These are phyloP conservation scores for Noctilio leporinus DNA, from an alignment of 2,113 vertebrate genomes.

Conservation along the genomic window DNA sequence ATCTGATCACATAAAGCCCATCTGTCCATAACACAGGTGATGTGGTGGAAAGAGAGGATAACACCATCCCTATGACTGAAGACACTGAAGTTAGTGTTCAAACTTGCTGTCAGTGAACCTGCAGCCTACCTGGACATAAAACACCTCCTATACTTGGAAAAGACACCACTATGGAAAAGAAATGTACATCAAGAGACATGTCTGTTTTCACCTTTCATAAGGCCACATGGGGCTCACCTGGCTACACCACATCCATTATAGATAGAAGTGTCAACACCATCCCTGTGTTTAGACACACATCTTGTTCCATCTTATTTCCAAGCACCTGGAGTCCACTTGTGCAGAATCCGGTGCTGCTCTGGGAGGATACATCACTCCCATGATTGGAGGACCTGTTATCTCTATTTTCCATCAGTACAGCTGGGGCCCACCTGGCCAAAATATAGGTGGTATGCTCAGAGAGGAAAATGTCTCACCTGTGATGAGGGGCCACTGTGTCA, in stretches of 20 bases:
- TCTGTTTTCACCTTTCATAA: not conserved
- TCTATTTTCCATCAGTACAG: not conserved
- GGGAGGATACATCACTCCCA: too few relatives aligned
- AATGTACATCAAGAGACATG: not conserved
- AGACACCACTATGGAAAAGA: too few relatives aligned
- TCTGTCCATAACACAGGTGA: fast-evolving
- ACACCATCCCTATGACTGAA: fast-evolving
- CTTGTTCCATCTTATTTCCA: too few relatives aligned
- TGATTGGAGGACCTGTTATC: not conserved
- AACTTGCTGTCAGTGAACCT: too few relatives aligned
- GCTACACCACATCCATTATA: fast-evolving
- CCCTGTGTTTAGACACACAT: not conserved
- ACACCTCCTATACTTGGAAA: not conserved
- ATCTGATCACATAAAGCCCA: fast-evolving
- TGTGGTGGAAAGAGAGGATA: fast-evolving
- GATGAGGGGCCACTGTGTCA: not conserved
- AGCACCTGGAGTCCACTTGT: too few relatives aligned
- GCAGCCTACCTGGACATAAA: fast-evolving
- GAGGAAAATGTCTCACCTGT: fast-evolving
- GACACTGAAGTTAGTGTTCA: fast-evolving
- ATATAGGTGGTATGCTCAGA: fast-evolving
- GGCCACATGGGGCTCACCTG: not conserved
- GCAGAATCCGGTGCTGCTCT: not conserved
- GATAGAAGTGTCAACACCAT: not conserved
- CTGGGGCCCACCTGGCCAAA: not conserved